These are phyloP conservation scores for Suillia variegata DNA, from an alignment of 2,888 invertebrate genomes.

Conservation along the genomic window DNA sequence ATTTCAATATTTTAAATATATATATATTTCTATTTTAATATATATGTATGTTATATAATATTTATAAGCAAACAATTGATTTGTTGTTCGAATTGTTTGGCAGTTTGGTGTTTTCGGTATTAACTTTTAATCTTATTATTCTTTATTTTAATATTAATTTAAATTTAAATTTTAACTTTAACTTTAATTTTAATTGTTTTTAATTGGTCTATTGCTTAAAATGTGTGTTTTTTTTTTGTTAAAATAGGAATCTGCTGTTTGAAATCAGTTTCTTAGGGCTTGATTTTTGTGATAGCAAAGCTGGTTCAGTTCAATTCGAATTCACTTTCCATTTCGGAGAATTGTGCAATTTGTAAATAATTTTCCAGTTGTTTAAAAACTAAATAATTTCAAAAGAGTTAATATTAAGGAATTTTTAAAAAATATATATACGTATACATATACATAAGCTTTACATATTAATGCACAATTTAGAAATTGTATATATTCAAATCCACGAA, in stretches of 20 bases:
- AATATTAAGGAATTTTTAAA: too few relatives aligned
- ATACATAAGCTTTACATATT: too few relatives aligned
- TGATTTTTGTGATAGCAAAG: too few relatives aligned
- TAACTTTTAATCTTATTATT: slow-evolving; percentile 9
- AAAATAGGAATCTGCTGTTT: slow-evolving; percentile 45
- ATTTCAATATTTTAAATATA: slow-evolving; percentile 12
- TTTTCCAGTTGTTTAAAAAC: too few relatives aligned
- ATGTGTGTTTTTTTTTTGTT: slow-evolving; percentile 28
- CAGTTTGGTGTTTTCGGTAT: slow-evolving; percentile 24
- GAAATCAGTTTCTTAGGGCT: not conserved
- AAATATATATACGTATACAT: too few relatives aligned
- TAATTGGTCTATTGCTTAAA: slow-evolving; percentile 46
- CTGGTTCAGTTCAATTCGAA: not conserved
- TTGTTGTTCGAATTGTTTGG: slow-evolving; percentile 26
- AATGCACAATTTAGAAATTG: too few relatives aligned
- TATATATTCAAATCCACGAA: too few relatives aligned
- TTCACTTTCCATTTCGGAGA: too few relatives aligned
- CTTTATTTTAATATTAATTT: not conserved
- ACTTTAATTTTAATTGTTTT: not conserved
- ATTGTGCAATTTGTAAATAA: too few relatives aligned
- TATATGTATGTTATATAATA: slow-evolving; percentile 18
- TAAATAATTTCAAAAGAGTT: too few relatives aligned
- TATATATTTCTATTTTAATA: slow-evolving; percentile 15
- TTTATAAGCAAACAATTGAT: slow-evolving; percentile 25
- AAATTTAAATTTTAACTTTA: too few relatives aligned